These are phyloP conservation scores for Schizopygopsis pylzovi DNA, from an alignment of 2,797 vertebrate genomes.

Conservation along the genomic window DNA sequence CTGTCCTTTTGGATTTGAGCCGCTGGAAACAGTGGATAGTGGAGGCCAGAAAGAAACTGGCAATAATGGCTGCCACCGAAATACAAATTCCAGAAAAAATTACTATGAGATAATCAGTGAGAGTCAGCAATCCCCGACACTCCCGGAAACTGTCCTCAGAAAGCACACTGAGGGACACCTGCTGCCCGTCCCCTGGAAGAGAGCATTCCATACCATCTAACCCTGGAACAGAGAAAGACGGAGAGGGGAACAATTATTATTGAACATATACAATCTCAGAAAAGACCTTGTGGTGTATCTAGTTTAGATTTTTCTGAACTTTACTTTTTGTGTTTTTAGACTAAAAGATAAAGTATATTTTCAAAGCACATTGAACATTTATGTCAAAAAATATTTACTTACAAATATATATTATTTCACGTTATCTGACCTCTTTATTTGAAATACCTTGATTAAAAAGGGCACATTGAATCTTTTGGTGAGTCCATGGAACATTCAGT, in stretches of 20 bases:
- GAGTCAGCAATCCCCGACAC: slow-evolving; percentile 84
- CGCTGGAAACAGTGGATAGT: slow-evolving; percentile 91
- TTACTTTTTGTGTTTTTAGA: background rate
- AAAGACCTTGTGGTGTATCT: background rate
- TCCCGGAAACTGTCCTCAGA: slow-evolving; percentile 91
- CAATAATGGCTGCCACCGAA: slow-evolving; percentile 88
- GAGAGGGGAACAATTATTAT: slow-evolving; percentile 27
- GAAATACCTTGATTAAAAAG: background rate
- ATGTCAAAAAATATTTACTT: background rate
- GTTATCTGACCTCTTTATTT: background rate
- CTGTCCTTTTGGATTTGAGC: slow-evolving; percentile 83
- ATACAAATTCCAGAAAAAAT: slow-evolving; percentile 92
- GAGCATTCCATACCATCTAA: slow-evolving; percentile 88
- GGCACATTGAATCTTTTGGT: background rate
- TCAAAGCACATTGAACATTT: background rate
- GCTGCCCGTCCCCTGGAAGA: slow-evolving; percentile 81
- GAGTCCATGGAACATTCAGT: slow-evolving; percentile 29
- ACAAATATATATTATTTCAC: background rate
- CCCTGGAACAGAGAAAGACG: slow-evolving; percentile 73
- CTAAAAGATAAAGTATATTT: background rate
- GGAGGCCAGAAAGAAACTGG: slow-evolving; percentile 92
- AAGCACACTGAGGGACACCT: slow-evolving; percentile 83
- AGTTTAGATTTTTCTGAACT: background rate
- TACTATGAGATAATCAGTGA: slow-evolving; percentile 91
- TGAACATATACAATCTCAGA: background rate